These are phyloP conservation scores for Hestina assimilis DNA, from an alignment of 1,140 invertebrate genomes.

Conservation along the genomic window DNA sequence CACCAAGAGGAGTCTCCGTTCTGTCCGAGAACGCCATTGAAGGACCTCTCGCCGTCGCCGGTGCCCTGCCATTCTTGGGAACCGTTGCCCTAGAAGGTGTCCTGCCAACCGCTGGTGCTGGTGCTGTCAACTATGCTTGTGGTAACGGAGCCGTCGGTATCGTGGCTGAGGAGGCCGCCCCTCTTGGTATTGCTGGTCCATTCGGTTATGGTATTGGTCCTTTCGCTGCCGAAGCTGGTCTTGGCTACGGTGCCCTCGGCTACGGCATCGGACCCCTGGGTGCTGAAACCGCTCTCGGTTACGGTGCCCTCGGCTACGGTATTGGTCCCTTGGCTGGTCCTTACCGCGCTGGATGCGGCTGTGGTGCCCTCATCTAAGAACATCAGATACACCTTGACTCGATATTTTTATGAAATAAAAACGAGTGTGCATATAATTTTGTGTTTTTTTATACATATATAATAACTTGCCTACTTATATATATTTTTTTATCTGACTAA, in stretches of 20 bases:
- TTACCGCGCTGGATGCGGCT: not conserved
- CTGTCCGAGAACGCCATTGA: not conserved
- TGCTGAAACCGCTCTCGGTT: not conserved
- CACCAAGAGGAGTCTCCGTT: slow-evolving; percentile 6
- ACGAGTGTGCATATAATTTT: no score
- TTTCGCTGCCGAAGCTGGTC: no score
- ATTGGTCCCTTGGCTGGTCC: no score
- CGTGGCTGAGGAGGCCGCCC: slow-evolving; percentile 3
- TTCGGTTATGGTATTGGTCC: slow-evolving; percentile 1
- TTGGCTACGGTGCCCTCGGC: not conserved
- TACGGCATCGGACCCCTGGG: no score
- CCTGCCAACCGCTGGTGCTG: slow-evolving; percentile 8
- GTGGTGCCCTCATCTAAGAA: not conserved
- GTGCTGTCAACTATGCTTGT: slow-evolving; percentile 12
- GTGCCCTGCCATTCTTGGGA: slow-evolving; percentile 14
- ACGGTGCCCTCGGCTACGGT: not conserved
- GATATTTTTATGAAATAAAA: no score
- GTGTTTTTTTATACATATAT: no score
- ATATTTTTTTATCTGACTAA: no score
- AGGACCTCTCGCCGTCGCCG: slow-evolving; percentile 3
- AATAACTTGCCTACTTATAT: no score
- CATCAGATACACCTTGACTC: no score
- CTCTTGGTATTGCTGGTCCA: not conserved
- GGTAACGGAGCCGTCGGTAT: slow-evolving; percentile 10
- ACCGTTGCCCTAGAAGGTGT: slow-evolving; percentile 6